Conservation (phyloP, 1,140 invertebrate genomes). For the Papilio machaon region DNA sequence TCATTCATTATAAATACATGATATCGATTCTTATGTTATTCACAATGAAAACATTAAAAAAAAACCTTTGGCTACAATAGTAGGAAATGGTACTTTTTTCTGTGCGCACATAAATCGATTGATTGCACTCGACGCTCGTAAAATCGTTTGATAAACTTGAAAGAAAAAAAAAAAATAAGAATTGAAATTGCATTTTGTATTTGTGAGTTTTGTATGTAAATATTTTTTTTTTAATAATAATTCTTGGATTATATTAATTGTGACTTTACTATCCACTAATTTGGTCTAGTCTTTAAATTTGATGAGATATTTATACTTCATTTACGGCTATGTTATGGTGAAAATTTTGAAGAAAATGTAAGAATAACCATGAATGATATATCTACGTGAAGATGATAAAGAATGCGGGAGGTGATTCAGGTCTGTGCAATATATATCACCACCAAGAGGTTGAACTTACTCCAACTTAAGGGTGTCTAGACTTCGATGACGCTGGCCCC, state of each 20-base stretch:
- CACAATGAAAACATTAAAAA: background rate
- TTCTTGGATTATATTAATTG: background rate
- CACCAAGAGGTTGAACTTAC: too few species aligned
- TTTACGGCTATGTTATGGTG: too few species aligned
- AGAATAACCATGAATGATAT: background rate
- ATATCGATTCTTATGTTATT: background rate
- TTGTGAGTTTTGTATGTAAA: background rate
- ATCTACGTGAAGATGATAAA: background rate
- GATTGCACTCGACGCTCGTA: conserved; percentile 34
- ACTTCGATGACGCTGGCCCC: too few species aligned
- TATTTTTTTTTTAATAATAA: background rate
- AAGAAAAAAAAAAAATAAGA: background rate
- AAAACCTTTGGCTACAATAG: conserved; percentile 20
- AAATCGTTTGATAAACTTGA: conserved; percentile 34
- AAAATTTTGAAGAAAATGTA: too few species aligned
- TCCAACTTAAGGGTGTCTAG: background rate
- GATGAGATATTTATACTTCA: too few species aligned
- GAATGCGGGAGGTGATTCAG: background rate
- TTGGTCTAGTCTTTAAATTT: too few species aligned
- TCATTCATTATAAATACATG: background rate
- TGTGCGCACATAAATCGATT: conserved; percentile 26
- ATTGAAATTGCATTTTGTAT: conserved; percentile 17
- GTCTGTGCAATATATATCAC: background rate
- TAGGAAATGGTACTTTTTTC: conserved; percentile 37
- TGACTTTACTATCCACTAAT: background rate